A percentile compares a stretch with the other conserved stretches of the same genome.
phyloP scores from a whole-genome alignment of 2,113 vertebrate species.

The Tragelaphus buxtoni region DNA sequence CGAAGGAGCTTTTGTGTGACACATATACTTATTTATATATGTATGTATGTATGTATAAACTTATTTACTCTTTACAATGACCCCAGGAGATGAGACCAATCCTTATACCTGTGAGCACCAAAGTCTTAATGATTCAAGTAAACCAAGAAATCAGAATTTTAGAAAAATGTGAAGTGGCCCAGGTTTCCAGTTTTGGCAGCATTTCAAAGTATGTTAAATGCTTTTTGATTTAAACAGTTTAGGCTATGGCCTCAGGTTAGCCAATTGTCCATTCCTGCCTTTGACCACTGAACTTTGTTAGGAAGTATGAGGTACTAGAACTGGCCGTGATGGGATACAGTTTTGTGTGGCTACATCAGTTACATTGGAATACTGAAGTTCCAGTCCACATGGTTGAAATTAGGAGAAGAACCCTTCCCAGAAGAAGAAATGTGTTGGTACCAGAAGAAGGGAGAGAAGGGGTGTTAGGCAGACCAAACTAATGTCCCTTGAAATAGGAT shows the following conservation, averaged over 20 bases:
- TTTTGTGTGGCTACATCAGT: fast-evolving
- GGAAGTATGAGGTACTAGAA: neutral
- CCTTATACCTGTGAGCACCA: neutral
- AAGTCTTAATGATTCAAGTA: neutral
- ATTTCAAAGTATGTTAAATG: neutral
- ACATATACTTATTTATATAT: neutral
- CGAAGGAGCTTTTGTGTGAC: neutral
- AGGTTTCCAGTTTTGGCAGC: neutral
- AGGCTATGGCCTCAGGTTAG: neutral
- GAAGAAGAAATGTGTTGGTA: neutral
- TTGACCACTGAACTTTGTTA: neutral
- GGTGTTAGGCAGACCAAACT: too few relatives aligned
- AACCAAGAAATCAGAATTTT: neutral
- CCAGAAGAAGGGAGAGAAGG: neutral
- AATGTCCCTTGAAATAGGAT: neutral
- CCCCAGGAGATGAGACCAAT: neutral
- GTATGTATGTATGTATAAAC: neutral
- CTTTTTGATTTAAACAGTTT: neutral
- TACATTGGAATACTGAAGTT: neutral
- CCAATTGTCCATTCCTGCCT: too few relatives aligned
- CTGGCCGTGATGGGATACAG: fast-evolving
- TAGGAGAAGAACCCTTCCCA: neutral
- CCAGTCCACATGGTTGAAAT: neutral
- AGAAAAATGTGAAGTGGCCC: neutral
- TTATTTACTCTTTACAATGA: neutral